Percentiles rank a stretch among this genome's conserved stretches.
Evolutionary conservation across 2,113 vertebrate species (phyloP).

Genomic region (Nothocercus nigrocapillus): DNA sequence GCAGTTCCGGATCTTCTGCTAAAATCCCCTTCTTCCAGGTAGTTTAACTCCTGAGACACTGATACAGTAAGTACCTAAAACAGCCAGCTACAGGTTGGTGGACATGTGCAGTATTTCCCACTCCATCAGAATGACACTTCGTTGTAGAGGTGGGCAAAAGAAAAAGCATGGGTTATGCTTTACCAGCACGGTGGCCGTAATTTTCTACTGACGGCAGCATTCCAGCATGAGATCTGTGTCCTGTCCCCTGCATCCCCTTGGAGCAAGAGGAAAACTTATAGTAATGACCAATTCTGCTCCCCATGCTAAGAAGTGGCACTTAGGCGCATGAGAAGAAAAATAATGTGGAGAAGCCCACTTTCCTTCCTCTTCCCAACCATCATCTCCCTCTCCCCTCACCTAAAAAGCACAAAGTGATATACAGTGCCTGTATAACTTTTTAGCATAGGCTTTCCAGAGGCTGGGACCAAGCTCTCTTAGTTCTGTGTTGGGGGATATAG

Average conservation of each 20-base stretch:
- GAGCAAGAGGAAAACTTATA: neutral
- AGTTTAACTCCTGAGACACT: slow-evolving; percentile 58
- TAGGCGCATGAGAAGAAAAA: neutral
- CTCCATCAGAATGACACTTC: neutral
- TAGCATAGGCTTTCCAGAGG: neutral
- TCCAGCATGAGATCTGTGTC: neutral
- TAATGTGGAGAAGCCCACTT: rapidly evolving
- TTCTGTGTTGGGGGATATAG: neutral
- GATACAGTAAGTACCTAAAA: neutral
- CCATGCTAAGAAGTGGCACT: rapidly evolving
- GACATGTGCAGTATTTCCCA: neutral
- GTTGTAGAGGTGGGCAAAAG: neutral
- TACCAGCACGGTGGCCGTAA: neutral
- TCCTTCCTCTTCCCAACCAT: neutral
- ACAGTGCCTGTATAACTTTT: neutral
- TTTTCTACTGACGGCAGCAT: neutral
- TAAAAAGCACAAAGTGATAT: neutral
- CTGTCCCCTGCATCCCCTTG: neutral
- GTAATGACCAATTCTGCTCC: neutral
- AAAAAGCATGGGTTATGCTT: neutral
- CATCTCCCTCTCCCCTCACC: neutral
- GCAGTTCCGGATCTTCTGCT: neutral
- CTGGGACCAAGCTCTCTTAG: neutral
- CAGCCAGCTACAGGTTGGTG: neutral
- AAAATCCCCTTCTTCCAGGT: slow-evolving; percentile 42